Evolutionary conservation across 2,888 invertebrate species (phyloP).

Genomic region (Cryptocephalus primarius): DNA sequence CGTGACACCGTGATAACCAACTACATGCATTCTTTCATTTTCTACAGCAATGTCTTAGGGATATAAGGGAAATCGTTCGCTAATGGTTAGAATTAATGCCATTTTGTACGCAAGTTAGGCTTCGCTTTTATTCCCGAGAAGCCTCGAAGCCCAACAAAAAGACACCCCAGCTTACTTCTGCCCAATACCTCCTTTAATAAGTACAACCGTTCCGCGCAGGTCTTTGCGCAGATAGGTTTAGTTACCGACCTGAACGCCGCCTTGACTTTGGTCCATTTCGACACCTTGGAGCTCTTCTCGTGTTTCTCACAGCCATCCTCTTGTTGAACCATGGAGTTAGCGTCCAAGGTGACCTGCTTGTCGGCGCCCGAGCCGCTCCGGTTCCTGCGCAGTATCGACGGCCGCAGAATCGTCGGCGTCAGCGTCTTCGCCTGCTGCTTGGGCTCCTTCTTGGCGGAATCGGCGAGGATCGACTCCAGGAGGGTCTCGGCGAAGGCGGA

Average conservation of each 20-base stretch:
- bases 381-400: conserved; percentile 42
- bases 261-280: conserved; percentile 84
- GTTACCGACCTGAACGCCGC: conserved; percentile 61
- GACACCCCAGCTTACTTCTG: too few species aligned
- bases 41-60: too few species aligned
- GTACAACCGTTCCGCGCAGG: too few species aligned
- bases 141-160: too few species aligned
- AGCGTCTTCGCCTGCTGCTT: conserved; percentile 30
- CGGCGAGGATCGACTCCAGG: conserved; percentile 51
- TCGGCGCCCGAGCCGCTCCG: conserved; percentile 52
- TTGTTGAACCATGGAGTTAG: conserved; percentile 7
- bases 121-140: too few species aligned
- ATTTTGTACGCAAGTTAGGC: too few species aligned
- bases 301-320: conserved; percentile 6
- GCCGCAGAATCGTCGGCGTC: conserved; percentile 31
- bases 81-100: too few species aligned
- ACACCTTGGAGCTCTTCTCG: conserved; percentile 48
- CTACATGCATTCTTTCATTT: too few species aligned
- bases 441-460: conserved; percentile 21
- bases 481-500: conserved; percentile 50
- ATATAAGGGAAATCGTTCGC: too few species aligned
- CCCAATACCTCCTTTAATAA: too few species aligned
- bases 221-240: too few species aligned
- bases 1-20: too few species aligned
- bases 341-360: conserved; percentile 10